These are phyloP conservation scores for Odontocerum albicorne DNA, from an alignment of 2,888 invertebrate species.

Conservation along the genomic window DNA sequence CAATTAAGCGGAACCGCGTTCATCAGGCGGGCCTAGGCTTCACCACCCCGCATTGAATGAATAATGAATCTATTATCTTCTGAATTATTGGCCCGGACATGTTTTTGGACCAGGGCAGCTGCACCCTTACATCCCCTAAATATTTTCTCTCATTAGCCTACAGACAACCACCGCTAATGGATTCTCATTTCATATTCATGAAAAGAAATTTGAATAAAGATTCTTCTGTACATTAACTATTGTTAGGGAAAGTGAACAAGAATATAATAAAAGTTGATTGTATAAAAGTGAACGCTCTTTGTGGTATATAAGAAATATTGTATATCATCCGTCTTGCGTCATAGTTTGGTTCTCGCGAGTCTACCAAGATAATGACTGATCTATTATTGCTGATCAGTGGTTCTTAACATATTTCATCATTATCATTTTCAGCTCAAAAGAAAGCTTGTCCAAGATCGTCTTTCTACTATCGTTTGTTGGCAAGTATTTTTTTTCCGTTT, in stretches of 20 bases:
- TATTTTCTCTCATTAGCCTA: conserved; percentile 5
- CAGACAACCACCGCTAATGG: conserved; percentile 8
- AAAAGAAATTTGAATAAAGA: conserved; percentile 24
- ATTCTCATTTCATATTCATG: conserved; percentile 22
- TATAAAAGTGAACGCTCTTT: conserved; percentile 14
- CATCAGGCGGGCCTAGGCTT: no score
- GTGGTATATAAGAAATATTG: conserved; percentile 17
- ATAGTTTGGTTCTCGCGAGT: conserved; percentile 5
- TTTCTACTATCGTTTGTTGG: no score
- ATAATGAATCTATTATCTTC: no score
- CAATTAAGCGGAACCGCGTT: no score
- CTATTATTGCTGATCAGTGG: conserved; percentile 12
- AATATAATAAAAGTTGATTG: conserved; percentile 17
- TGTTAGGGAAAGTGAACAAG: conserved; percentile 11
- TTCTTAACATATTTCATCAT: no score
- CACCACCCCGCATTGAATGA: no score
- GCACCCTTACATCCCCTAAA: not conserved
- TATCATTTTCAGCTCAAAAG: no score
- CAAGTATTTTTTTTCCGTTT: no score
- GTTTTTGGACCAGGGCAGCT: no score
- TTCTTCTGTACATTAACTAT: no score
- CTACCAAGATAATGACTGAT: conserved; percentile 15
- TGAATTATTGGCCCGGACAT: no score
- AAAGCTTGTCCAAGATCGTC: no score
- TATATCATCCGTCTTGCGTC: conserved; percentile 6